A percentile compares a stretch with the other conserved stretches of the same genome.
These are phyloP conservation scores for Drosophila arizonae DNA, from an alignment of 1,140 invertebrate genomes.

Conservation along the genomic window DNA sequence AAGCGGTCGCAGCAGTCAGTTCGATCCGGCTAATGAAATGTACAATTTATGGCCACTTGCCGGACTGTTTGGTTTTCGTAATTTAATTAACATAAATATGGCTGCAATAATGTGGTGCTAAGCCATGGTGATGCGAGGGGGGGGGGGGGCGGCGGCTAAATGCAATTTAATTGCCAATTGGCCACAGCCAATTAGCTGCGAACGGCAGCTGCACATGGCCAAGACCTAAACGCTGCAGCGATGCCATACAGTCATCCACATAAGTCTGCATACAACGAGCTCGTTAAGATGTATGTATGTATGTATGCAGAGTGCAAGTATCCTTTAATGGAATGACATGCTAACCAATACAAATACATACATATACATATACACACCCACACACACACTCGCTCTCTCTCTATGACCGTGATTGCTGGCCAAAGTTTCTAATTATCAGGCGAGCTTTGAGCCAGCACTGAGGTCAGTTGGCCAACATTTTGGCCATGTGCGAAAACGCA, in stretches of 20 bases:
- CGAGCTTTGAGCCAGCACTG: constrained; percentile 6
- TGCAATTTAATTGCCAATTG: constrained; percentile 53
- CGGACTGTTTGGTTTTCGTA: constrained; percentile 4
- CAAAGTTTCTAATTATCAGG: constrained; percentile 25
- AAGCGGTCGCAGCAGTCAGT: background rate
- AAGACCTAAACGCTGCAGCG: background rate
- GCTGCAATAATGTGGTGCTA: constrained; percentile 26
- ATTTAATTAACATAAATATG: constrained; percentile 42
- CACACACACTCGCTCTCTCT: background rate
- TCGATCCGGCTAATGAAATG: constrained; percentile 26
- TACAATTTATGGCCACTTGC: constrained; percentile 8
- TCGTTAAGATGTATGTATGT: background rate
- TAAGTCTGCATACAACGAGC: background rate
- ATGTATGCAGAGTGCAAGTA: background rate
- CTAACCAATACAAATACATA: background rate
- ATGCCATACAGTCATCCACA: constrained; percentile 3
- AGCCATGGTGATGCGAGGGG: background rate
- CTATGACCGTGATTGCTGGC: constrained; percentile 6
- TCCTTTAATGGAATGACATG: constrained; percentile 17
- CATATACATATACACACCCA: background rate
- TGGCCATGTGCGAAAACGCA: too few relatives aligned
- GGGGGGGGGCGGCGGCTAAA: constrained; percentile 22
- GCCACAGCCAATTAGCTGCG: constrained; percentile 42
- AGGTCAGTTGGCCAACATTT: constrained; percentile 5
- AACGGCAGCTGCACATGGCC: background rate